These are phyloP conservation scores for Drosophila atripex DNA, from an alignment of 2,888 invertebrate species.

Conservation along the genomic window DNA sequence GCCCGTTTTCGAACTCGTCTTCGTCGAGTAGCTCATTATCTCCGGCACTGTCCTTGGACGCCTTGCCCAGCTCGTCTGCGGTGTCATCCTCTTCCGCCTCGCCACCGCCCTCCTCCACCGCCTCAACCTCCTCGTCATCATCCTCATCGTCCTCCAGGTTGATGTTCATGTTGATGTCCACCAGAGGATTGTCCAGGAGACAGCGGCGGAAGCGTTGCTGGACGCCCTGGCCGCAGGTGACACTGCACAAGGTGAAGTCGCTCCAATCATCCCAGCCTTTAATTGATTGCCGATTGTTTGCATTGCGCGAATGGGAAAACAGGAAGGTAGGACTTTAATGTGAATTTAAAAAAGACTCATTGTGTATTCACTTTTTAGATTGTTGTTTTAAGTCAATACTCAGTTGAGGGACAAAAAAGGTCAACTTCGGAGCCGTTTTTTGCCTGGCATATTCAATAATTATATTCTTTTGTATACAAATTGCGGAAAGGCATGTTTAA, in stretches of 20 bases:
- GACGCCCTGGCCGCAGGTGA: conserved; percentile 84
- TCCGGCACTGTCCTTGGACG: conserved; percentile 56
- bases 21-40: conserved; percentile 61
- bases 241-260: conserved; percentile 83
- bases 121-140: conserved; percentile 52
- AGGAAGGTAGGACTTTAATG: not conserved
- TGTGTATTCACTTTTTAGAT: not conserved
- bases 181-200: conserved; percentile 82
- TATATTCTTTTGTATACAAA: not conserved
- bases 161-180: conserved; percentile 82
- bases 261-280: conserved; percentile 84
- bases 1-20: conserved; percentile 40
- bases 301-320: not conserved
- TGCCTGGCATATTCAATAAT: not conserved
- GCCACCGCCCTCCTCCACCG: conserved; percentile 9
- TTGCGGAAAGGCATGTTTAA: not conserved
- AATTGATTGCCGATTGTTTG: conserved; percentile 41
- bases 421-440: not conserved
- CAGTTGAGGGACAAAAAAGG: not conserved
- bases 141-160: conserved; percentile 67
- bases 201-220: conserved; percentile 84
- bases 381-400: not conserved
- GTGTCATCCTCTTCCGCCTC: not conserved
- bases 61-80: conserved; percentile 49
- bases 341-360: not conserved